phyloP scores from a whole-genome alignment of 64 coral and sea anemone genomes.

The Montipora efflorescens region DNA sequence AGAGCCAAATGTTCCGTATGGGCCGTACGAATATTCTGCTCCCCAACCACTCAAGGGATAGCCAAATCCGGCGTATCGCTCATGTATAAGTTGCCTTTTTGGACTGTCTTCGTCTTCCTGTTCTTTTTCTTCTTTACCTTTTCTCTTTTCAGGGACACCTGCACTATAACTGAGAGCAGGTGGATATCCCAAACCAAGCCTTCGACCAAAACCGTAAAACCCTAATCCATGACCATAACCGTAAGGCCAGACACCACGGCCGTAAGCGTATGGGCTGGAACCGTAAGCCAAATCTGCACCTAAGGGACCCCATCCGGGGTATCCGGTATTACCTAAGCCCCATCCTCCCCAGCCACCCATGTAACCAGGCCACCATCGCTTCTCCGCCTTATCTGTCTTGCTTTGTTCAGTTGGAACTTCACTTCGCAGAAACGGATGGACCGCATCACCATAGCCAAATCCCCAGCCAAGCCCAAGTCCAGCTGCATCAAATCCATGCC shows the following conservation, averaged over 20 bases:
- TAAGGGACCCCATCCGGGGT: conserved; percentile 83
- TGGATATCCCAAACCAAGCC: conserved; percentile 30
- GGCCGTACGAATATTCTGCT: conserved; percentile 2
- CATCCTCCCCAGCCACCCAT: conserved; percentile 94
- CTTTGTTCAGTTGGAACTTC: background rate
- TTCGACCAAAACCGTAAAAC: conserved; percentile 12
- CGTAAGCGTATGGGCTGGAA: conserved; percentile 23
- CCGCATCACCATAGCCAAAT: background rate
- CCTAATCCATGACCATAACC: conserved; percentile 47
- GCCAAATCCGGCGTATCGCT: conserved; percentile 6
- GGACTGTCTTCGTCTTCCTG: conserved; percentile 17
- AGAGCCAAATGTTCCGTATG: conserved; percentile 19
- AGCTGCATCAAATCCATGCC: conserved; percentile 33
- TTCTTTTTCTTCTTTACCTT: conserved; percentile 23
- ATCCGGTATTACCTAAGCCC: conserved; percentile 74
- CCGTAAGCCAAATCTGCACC: background rate
- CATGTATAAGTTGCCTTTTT: conserved; percentile 11
- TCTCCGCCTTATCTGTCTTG: conserved; percentile 21
- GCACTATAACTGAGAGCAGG: conserved; percentile 17
- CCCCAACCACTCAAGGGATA: background rate
- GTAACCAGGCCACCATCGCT: conserved; percentile 94
- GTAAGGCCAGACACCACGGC: conserved; percentile 15
- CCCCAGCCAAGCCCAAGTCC: conserved; percentile 47
- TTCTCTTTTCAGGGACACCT: conserved; percentile 3
- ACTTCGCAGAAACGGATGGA: conserved; percentile 24